Base-by-base conservation (phyloP, 2,888 invertebrate species). In the Nomada goodeniana region DNA sequence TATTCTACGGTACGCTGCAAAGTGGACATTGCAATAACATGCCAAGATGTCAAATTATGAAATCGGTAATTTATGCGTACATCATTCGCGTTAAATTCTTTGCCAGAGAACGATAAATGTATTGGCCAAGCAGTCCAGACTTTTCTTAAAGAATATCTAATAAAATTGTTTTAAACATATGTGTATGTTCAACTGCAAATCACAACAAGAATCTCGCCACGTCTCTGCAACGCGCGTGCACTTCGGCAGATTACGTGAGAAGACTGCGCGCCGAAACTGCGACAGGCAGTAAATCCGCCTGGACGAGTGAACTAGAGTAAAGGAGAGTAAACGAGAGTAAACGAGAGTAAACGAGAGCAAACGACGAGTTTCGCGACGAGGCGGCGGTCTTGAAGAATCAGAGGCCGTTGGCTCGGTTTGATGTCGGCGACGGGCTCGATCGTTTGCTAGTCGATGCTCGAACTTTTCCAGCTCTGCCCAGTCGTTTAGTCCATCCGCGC, bases 251-350 rank as follows among this genome's bases (percentile, higher is more conserved):
- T 36, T 55, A 74, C 55, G 65, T 70, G 77, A 70, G 65, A 47
- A n/a, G 67, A 44, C 61, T 82, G 53, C 36, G 36, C 52, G 61
- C 36, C 53, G 57, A 59, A 78, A 67, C 20, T n/a, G 53, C 13
- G 73, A 29, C 78, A 50, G 55, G 23, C 44, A 69, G 73, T 80
- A 84, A 83, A 84, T 84, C 80, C 67, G 67, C 42, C 61, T 23
- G 47, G 23, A 36, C 23, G 52, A 18, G 61, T 52, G 29, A 52
- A 65, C 53, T 42, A 2, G 47, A 36, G 57, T 29, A 29, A 61
- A 52, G 50, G 26, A 2, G 44, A 36, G 55, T n/a, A n/a, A n/a
- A n/a, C n/a, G n/a, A n/a, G 52, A 18, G 61, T 52, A 29, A 52
- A 65, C 53, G 29, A 2, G 47, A 36, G 57, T 36, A 36, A 61